Conservation (phyloP, 1,140 invertebrate species). For the Matsumurasca onukii region DNA sequence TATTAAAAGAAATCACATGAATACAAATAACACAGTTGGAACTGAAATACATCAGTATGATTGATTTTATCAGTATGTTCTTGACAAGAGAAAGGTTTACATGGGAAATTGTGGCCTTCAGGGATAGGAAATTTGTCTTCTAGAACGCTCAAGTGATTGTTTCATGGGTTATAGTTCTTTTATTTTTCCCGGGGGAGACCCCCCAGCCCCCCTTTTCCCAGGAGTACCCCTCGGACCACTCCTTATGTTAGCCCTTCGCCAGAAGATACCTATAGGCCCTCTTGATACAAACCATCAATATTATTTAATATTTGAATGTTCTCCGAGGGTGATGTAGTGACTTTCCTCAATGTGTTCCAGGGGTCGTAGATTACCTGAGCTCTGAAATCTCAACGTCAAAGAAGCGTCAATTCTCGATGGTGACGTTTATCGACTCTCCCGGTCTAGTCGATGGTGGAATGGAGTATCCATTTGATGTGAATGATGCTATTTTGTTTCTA, state of each 20-base stretch:
- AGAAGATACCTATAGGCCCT: neutral
- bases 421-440: constrained; percentile 64
- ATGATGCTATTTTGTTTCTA: constrained; percentile 59
- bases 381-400: constrained; percentile 63
- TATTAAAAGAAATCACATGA: no score
- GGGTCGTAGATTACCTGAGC: constrained; percentile 58
- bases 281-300: neutral
- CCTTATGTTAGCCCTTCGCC: neutral
- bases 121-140: no score
- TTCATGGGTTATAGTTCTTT: neutral
- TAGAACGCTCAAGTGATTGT: no score
- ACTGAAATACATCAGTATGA: no score
- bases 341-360: constrained; percentile 45
- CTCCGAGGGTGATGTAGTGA: neutral
- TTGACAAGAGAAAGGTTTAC: no score
- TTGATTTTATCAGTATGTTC: no score
- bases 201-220: neutral
- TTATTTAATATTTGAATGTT: neutral
- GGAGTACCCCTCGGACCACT: neutral
- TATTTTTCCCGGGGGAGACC: no score
- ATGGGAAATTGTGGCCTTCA: no score
- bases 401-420: constrained; percentile 60
- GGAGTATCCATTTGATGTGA: constrained; percentile 67
- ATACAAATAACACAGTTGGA: no score
- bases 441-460: constrained; percentile 65